Percentiles rank a stretch among this genome's conserved stretches.
Conservation (phyloP, 2,797 vertebrate species). For the Clarias pachynema region DNA sequence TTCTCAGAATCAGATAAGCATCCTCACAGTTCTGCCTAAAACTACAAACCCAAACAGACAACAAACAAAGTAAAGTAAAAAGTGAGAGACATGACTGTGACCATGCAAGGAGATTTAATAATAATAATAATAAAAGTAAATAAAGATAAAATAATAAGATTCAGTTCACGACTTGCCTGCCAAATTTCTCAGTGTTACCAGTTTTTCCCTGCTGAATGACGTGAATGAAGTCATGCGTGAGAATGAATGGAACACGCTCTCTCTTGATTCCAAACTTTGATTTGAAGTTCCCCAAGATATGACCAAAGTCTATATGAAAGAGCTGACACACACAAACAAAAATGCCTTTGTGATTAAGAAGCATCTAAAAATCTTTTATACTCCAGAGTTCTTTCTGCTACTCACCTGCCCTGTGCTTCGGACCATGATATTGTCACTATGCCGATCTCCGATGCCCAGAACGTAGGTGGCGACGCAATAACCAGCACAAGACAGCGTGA, state of each 20-base stretch:
- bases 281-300: slow-evolving; percentile 99
- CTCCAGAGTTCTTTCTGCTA: background rate
- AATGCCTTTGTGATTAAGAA: background rate
- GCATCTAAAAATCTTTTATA: background rate
- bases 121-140: too few relatives aligned
- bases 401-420: slow-evolving; percentile 95
- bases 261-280: slow-evolving; percentile 99
- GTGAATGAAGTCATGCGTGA: slow-evolving; percentile 99
- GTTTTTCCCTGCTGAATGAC: slow-evolving; percentile 99
- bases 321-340: slow-evolving; percentile 76
- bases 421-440: slow-evolving; percentile 99
- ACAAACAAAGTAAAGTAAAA: slow-evolving; percentile 23
- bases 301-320: slow-evolving; percentile 98
- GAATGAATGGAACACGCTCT: slow-evolving; percentile 97
- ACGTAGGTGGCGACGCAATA: slow-evolving; percentile 99
- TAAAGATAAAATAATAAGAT: background rate
- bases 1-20: slow-evolving; percentile 90
- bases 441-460: slow-evolving; percentile 96
- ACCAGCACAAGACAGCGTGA: slow-evolving; percentile 97
- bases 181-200: slow-evolving; percentile 95
- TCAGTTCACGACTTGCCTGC: slow-evolving; percentile 75
- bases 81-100: background rate
- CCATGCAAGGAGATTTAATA: background rate
- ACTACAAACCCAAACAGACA: slow-evolving; percentile 66
- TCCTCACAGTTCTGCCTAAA: slow-evolving; percentile 96